Conservation (phyloP, 2,888 invertebrate genomes). For the Hirtodrosophila trivittata region DNA sequence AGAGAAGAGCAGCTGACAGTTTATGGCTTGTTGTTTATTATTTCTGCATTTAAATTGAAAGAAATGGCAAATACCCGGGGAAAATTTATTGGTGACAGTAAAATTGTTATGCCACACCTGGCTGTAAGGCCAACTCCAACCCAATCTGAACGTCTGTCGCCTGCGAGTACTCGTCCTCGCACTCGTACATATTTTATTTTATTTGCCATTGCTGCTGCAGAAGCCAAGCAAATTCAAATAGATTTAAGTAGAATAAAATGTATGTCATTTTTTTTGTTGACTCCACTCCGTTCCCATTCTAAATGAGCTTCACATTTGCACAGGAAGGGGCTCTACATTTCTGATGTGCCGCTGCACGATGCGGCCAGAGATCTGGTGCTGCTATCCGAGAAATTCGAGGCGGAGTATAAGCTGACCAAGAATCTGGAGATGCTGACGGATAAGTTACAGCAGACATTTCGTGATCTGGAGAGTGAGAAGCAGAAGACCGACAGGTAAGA, state of each 20-base stretch:
- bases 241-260: slow-evolving; percentile 63
- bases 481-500: slow-evolving; percentile 96
- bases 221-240: slow-evolving; percentile 52
- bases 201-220: slow-evolving; percentile 22
- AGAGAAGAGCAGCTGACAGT: slow-evolving; percentile 22
- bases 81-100: slow-evolving; percentile 75
- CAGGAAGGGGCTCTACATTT: slow-evolving; percentile 95
- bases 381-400: slow-evolving; percentile 98
- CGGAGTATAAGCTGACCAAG: slow-evolving; percentile 97
- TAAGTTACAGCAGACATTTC: slow-evolving; percentile 96
- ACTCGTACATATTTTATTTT: slow-evolving; percentile 36
- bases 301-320: slow-evolving; percentile 9
- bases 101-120: slow-evolving; percentile 53
- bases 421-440: slow-evolving; percentile 97
- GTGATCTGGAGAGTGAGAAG: slow-evolving; percentile 96
- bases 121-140: slow-evolving; percentile 11
- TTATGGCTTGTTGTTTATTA: slow-evolving; percentile 44
- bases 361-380: slow-evolving; percentile 97
- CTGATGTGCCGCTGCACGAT: slow-evolving; percentile 97
- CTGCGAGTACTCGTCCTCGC: slow-evolving; percentile 1
- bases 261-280: slow-evolving; percentile 47
- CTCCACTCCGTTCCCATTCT: background rate
- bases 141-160: background rate
- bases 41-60: slow-evolving; percentile 65
- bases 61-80: slow-evolving; percentile 55